Evolutionary conservation across 2,113 vertebrate species (phyloP).

Genomic region (Cottus gobio): DNA sequence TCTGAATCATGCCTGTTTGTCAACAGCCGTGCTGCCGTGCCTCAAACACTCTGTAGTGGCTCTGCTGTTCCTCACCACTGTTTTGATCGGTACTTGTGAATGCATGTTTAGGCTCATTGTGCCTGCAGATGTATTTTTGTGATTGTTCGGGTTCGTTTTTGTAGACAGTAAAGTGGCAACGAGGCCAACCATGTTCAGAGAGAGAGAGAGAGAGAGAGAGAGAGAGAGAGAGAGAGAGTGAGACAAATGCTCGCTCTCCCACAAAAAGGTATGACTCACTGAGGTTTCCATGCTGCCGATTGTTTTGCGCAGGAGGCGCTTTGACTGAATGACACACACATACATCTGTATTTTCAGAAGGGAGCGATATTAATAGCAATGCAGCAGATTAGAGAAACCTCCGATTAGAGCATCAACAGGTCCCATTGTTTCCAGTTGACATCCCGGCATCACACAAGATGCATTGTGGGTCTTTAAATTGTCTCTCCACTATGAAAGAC

Average conservation of each 20-base stretch:
- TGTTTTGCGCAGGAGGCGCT: conserved; percentile 46
- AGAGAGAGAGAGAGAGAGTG: neutral
- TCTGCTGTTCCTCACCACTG: neutral
- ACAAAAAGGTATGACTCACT: no score
- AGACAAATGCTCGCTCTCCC: no score
- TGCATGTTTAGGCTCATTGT: neutral
- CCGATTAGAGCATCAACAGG: conserved; percentile 49
- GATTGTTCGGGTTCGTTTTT: conserved; percentile 10
- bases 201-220: neutral
- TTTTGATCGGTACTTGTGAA: neutral
- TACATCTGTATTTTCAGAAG: conserved; percentile 27
- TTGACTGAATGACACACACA: conserved; percentile 38
- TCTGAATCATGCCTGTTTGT: neutral
- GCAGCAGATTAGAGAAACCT: conserved; percentile 4
- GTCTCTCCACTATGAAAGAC: neutral
- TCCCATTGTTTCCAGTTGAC: conserved; percentile 17
- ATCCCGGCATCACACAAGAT: neutral
- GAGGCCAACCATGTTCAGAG: neutral
- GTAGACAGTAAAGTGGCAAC: conserved; percentile 19
- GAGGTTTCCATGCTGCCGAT: conserved; percentile 56
- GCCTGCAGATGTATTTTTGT: conserved; percentile 9
- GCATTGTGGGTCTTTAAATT: neutral
- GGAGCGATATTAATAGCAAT: conserved; percentile 30
- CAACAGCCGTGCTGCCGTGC: neutral
- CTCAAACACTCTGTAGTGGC: neutral